These are phyloP conservation scores for Ispidina picta DNA, from an alignment of 2,797 vertebrate species.

Conservation along the genomic window DNA sequence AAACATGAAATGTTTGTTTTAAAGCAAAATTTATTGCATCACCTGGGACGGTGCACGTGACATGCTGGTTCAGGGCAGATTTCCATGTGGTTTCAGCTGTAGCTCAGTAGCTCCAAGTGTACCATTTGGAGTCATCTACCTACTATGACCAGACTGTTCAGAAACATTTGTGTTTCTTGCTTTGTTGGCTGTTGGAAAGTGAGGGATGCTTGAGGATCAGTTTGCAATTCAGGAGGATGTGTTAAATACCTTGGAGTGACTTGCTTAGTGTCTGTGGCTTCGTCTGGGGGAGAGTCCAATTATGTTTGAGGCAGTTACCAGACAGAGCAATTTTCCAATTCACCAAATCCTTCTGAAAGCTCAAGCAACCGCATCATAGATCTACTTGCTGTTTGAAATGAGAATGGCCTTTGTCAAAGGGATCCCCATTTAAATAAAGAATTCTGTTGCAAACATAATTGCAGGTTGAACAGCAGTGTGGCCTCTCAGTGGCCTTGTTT, in stretches of 20 bases:
- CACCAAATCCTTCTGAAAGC: background rate
- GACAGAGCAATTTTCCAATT: background rate
- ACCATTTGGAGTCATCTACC: background rate
- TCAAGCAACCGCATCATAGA: background rate
- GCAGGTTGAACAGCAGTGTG: background rate
- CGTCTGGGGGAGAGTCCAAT: rapidly evolving
- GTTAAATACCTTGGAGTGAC: background rate
- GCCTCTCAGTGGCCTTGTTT: background rate
- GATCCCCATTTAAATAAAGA: background rate
- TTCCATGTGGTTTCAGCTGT: background rate
- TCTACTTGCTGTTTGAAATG: background rate
- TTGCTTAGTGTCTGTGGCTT: background rate
- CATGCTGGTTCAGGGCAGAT: rapidly evolving
- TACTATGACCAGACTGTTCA: background rate
- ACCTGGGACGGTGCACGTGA: background rate
- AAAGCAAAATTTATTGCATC: background rate
- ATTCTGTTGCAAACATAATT: background rate
- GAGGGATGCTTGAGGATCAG: background rate
- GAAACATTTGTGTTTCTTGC: background rate
- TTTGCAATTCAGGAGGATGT: background rate
- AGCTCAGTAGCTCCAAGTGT: background rate
- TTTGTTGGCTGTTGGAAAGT: background rate
- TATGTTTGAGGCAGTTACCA: background rate
- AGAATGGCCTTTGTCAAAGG: background rate
- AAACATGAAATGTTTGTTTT: background rate